Percentiles rank a stretch among this genome's conserved stretches.
These are phyloP conservation scores for Apodemus agrarius DNA, from an alignment of 2,797 vertebrate species.

Conservation along the genomic window DNA sequence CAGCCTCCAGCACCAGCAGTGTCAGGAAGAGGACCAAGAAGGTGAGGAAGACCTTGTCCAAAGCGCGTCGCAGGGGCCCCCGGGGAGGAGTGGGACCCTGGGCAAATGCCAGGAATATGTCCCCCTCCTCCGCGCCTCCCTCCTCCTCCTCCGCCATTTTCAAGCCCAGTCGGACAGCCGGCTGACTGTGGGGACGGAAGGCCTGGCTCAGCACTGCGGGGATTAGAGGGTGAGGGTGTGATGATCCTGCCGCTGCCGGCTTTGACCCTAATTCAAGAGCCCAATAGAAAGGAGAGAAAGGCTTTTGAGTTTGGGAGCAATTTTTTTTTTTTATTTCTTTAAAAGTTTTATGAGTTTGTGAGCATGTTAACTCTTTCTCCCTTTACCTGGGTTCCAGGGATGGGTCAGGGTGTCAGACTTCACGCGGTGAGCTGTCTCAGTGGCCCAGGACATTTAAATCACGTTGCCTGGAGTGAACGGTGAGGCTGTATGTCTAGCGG, in stretches of 20 bases:
- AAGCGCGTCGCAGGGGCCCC: constrained; percentile 33
- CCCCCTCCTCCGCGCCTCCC: not conserved
- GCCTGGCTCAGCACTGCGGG: constrained; percentile 69
- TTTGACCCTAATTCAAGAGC: constrained; percentile 70
- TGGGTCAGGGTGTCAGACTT: not conserved
- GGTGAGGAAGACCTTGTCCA: constrained; percentile 75
- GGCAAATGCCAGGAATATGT: constrained; percentile 72
- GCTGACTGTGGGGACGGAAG: not conserved
- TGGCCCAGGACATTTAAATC: not conserved
- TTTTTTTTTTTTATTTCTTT: not conserved
- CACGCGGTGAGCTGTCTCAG: not conserved
- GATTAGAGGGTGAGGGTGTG: constrained; percentile 53
- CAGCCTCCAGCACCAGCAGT: constrained; percentile 70
- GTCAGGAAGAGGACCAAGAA: constrained; percentile 68
- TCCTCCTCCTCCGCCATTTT: constrained; percentile 71
- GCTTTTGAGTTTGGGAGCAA: not conserved
- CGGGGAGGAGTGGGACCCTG: constrained; percentile 59
- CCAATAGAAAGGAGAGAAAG: not conserved
- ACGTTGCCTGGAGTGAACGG: not conserved
- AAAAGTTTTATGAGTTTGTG: not conserved
- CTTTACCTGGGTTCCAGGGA: not conserved
- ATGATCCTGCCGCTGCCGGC: not conserved
- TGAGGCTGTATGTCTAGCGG: not conserved
- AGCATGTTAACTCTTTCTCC: not conserved
- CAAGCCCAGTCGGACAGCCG: not conserved